Evolutionary conservation across 2,113 vertebrate species (phyloP), one percentile per base, ranked within the genome.

Genomic region (Pogona vitticeps): DNA sequence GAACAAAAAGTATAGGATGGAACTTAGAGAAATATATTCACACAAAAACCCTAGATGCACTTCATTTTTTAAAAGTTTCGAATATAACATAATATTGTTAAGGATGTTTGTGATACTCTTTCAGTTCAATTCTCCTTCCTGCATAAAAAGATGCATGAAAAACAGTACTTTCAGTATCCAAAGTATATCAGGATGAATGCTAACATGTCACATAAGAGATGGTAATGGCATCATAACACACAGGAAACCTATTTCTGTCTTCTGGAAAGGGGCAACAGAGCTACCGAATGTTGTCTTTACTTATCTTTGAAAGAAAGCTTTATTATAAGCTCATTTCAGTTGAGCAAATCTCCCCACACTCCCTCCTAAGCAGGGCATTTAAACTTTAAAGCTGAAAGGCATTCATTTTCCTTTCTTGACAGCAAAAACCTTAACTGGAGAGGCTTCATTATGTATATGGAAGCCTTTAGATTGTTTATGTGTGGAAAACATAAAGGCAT

Each of bases 291-390:
- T 91, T 95, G 94, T 94, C 88, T 94, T 95, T 95, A 92, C 92
- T 94, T 93, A 95, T 95, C 93, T 95, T 94, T 93, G 92, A 93
- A 95, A 92, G 92, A 95, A 96, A 95, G 95, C 92, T 93, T 95
- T 95, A 97, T 96, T 94, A 96, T 95, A 96, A 96, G 85, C 94
- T 95, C 94, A 96, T 96, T 95, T 96, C 93, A 95, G 93, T 81
- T 95, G 95, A 96, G 94, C 94, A 95, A 95, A 96, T 95, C 94
- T 95, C 94, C 95, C 90, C 91, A 91, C 95, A 89, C 88, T 95
- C 90, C 94, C 94, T 87, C 91, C 94, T 94, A 94, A 95, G 95
- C 91, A 94, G 92, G 93, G 91, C 95, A 93, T 96, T 97, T 96
- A 94, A 95, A 95, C 94, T 95, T 95, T 90, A 94, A 95, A 95